Evolutionary conservation across 2,888 invertebrate species (phyloP).

Genomic region (Drosophila koepferae): DNA sequence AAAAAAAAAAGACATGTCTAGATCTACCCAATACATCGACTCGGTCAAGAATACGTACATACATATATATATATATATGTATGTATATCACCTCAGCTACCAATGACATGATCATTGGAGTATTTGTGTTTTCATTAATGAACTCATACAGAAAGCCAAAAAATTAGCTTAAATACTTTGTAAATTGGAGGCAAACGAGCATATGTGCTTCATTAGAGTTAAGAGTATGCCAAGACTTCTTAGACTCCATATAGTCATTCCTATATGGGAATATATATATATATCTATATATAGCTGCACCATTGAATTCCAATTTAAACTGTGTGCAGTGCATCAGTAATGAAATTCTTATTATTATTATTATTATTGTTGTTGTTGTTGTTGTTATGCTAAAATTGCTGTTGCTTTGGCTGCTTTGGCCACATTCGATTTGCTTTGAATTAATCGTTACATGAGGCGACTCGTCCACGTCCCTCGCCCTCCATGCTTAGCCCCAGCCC

Average conservation of each 20-base stretch:
- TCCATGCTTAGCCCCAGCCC: background rate
- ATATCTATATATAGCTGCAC: background rate
- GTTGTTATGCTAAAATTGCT: slow-evolving; percentile 7
- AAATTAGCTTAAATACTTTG: background rate
- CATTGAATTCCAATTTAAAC: background rate
- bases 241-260: background rate
- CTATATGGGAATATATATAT: too few species aligned
- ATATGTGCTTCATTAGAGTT: background rate
- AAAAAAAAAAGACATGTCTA: too few species aligned
- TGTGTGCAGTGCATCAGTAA: slow-evolving; percentile 4
- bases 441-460: slow-evolving; percentile 60
- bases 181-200: background rate
- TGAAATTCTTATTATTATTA: background rate
- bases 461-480: slow-evolving; percentile 13
- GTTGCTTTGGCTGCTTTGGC: slow-evolving; percentile 13
- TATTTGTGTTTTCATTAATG: background rate
- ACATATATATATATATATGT: too few species aligned
- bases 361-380: background rate
- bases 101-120: background rate
- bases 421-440: slow-evolving; percentile 32
- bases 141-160: background rate
- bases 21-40: too few species aligned
- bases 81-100: too few species aligned
- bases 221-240: background rate
- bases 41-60: too few species aligned